phyloP scores from a whole-genome alignment of 2,113 vertebrate species.

The Pseudorasbora parva region DNA sequence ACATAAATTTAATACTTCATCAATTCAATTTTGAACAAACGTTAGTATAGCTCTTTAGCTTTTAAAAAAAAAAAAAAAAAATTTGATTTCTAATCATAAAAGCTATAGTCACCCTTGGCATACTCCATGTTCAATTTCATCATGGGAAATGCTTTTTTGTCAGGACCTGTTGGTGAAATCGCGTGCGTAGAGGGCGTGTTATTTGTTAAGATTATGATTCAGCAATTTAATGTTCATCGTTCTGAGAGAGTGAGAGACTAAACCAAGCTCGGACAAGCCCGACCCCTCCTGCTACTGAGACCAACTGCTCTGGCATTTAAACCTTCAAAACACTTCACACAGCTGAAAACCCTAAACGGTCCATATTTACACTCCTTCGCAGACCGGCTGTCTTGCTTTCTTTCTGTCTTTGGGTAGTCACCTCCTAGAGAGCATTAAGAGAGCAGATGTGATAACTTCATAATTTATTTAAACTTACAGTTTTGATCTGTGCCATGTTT shows the following conservation, averaged over 20 bases:
- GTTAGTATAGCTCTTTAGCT: background rate
- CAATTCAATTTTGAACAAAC: background rate
- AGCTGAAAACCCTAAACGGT: conserved; percentile 32
- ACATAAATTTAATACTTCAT: background rate
- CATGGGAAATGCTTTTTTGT: background rate
- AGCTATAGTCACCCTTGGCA: background rate
- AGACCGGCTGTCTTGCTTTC: background rate
- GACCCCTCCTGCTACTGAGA: conserved; percentile 13
- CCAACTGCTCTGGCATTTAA: conserved; percentile 24
- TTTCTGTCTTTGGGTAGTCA: background rate
- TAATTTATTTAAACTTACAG: background rate
- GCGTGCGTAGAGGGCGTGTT: conserved; percentile 38
- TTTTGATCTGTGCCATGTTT: background rate
- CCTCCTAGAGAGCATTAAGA: background rate
- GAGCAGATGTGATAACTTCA: background rate
- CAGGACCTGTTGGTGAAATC: conserved; percentile 27
- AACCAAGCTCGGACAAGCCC: conserved; percentile 47
- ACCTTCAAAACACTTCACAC: conserved; percentile 30
- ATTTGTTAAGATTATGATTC: conserved; percentile 45
- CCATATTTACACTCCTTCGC: conserved; percentile 12
- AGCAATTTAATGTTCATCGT: conserved; percentile 35
- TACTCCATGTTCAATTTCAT: background rate
- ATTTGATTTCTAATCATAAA: background rate
- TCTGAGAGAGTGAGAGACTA: conserved; percentile 1
- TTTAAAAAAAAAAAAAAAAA: no score